Percentiles rank a stretch among this genome's conserved stretches.
Evolutionary conservation across 2,888 invertebrate genomes (phyloP).

Genomic region (Drosophila melanocephala): DNA sequence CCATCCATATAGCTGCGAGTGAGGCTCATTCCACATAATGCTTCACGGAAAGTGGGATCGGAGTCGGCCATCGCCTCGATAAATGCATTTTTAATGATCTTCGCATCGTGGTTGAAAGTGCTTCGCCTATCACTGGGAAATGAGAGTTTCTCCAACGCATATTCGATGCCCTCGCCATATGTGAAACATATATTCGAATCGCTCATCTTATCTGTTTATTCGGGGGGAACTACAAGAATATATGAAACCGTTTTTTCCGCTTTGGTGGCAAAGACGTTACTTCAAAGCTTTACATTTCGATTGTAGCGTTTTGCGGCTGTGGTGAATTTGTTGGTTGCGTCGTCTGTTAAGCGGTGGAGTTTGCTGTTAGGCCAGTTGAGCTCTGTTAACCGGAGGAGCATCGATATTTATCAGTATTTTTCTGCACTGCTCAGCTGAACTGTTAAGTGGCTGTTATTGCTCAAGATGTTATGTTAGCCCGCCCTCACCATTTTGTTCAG

Average conservation of each 20-base stretch:
- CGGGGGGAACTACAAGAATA: conserved; percentile 11
- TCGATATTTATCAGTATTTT: conserved; percentile 9
- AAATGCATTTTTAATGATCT: conserved; percentile 49
- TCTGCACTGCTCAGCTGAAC: neutral
- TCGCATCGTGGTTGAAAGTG: conserved; percentile 42
- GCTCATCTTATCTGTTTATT: conserved; percentile 11
- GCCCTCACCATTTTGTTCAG: conserved; percentile 9
- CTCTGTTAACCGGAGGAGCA: conserved; percentile 23
- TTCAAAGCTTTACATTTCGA: neutral
- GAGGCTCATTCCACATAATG: conserved; percentile 46
- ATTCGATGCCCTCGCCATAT: conserved; percentile 41
- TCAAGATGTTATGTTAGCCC: conserved; percentile 14
- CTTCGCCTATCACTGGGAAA: conserved; percentile 21
- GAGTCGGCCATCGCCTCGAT: conserved; percentile 27
- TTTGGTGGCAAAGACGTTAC: too few relatives aligned
- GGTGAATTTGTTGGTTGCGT: neutral
- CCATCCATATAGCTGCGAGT: conserved; percentile 66
- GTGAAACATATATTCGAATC: conserved; percentile 2
- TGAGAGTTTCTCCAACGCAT: conserved; percentile 29
- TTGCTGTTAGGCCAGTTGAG: neutral
- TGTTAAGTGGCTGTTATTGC: conserved; percentile 13
- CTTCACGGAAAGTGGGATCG: conserved; percentile 33
- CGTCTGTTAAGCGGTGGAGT: conserved; percentile 12
- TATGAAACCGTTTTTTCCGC: too few relatives aligned
- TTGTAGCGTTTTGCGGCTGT: neutral